Evolutionary conservation across 2,888 invertebrate genomes (phyloP), one percentile per base, ranked within the genome.

Genomic region (Pristionchus entomophagus): DNA sequence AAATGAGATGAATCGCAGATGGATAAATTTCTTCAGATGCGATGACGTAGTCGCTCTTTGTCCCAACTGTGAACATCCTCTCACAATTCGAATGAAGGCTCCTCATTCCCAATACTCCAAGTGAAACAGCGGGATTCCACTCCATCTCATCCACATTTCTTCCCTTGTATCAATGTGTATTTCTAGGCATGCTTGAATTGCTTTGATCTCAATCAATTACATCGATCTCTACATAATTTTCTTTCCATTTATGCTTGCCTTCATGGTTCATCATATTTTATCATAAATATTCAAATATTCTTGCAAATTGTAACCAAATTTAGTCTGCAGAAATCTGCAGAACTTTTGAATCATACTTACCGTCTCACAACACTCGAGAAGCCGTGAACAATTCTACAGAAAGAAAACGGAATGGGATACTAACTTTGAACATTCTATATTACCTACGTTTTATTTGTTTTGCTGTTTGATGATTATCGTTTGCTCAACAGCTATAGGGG

Each of bases 31-130:
- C 4, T 84, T 86, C 38, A 87, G 84, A 41, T 86, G 86, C 45
- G 88, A 88, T n/a, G 89, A 89, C 56, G 88, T 89, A 22, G 87
- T 89, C 14, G 84, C 89, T 53, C 87, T 88, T 84, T 90, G 90
- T 81, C 90, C 90, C 19, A 88, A 90, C 69, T 90, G 90, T 82
- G 90, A 90, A 26, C 84, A 84, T 84, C 84, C 84, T 19, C 84
- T 84, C n/a, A 84, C 84, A 29, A 35, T 84, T 32, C 12, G 84
- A 53, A 51, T 73, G 62, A 83, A 83, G 22, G 26, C 83, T 32
- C 56, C 35, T 10, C 81, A 81, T 14, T 83, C 41, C 3, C 56
- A 53, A 38, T 53, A 56, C 32, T 78, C 78, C 2, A 78, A 78
- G 78, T 78, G 49, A 78, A 38, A 17, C 19, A 69, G 38, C 69